Conservation (phyloP, 2,888 invertebrate genomes). For the Scaptodrosophila latifasciaeformis region DNA sequence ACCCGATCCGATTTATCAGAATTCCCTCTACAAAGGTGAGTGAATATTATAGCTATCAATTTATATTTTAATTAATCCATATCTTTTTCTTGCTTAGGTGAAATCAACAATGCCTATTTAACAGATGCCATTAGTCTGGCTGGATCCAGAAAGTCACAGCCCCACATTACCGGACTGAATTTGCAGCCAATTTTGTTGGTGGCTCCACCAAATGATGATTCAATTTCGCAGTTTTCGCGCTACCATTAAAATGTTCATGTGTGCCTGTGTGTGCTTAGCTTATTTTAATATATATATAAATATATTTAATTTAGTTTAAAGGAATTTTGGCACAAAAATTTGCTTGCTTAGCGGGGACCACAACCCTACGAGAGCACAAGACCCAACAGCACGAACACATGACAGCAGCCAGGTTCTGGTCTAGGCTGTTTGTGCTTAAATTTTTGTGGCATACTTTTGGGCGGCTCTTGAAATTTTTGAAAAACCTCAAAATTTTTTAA, state of each 20-base stretch:
- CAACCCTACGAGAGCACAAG: conserved; percentile 13
- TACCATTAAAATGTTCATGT: conserved; percentile 44
- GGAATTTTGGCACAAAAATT: neutral
- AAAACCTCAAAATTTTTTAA: too few species aligned
- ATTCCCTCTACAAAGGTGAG: conserved; percentile 81
- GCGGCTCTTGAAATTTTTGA: too few species aligned
- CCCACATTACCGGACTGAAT: conserved; percentile 77
- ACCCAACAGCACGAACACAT: neutral
- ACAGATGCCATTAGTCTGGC: conserved; percentile 90
- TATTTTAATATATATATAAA: neutral
- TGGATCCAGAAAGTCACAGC: conserved; percentile 85
- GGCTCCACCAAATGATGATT: conserved; percentile 77
- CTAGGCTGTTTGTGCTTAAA: too few species aligned
- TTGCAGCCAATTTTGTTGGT: conserved; percentile 88
- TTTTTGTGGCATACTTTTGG: conserved; percentile 1
- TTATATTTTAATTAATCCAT: too few species aligned
- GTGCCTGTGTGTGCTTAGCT: too few species aligned
- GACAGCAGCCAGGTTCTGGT: neutral
- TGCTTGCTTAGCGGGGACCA: conserved; percentile 11
- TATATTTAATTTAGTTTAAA: neutral
- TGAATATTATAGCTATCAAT: neutral
- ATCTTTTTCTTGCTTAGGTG: conserved; percentile 78
- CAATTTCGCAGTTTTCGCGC: conserved; percentile 86
- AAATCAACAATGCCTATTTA: conserved; percentile 91
- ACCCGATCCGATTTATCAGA: conserved; percentile 85